Evolutionary conservation across 1,140 invertebrate genomes (phyloP).

Genomic region (Cyrtorhinus lividipennis): DNA sequence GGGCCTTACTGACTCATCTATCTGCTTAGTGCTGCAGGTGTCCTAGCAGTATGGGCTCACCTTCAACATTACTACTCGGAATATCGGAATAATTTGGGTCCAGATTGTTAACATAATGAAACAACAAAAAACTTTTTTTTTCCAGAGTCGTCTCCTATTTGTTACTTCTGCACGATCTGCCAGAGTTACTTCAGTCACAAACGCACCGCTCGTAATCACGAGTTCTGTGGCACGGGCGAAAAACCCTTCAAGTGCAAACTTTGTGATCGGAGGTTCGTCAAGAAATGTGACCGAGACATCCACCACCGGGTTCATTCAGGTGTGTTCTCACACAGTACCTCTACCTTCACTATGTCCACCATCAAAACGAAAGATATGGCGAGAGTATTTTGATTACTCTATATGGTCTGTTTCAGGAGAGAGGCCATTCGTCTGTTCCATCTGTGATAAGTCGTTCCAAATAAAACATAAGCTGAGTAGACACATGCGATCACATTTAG

Average conservation of each 20-base stretch:
- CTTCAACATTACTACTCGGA: too few relatives aligned
- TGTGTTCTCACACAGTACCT: background rate
- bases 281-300: slow-evolving; percentile 31
- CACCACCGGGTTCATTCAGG: slow-evolving; percentile 6
- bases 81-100: too few relatives aligned
- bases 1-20: too few relatives aligned
- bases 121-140: too few relatives aligned
- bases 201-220: slow-evolving; percentile 34
- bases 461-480: slow-evolving; percentile 1
- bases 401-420: slow-evolving; percentile 32
- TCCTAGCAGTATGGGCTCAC: too few relatives aligned
- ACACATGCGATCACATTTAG: slow-evolving; percentile 10
- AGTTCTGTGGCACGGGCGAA: slow-evolving; percentile 40
- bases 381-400: too few relatives aligned
- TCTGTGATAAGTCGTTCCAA: slow-evolving; percentile 34
- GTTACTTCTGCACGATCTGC: background rate
- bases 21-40: too few relatives aligned
- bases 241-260: slow-evolving; percentile 52
- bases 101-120: too few relatives aligned
- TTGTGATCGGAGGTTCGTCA: slow-evolving; percentile 57
- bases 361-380: too few relatives aligned
- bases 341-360: background rate
- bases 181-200: background rate
- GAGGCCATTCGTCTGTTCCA: slow-evolving; percentile 38
- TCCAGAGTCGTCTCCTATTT: background rate